phyloP scores from a whole-genome alignment of 2,113 vertebrate species.

The Corythornis cristatus region DNA sequence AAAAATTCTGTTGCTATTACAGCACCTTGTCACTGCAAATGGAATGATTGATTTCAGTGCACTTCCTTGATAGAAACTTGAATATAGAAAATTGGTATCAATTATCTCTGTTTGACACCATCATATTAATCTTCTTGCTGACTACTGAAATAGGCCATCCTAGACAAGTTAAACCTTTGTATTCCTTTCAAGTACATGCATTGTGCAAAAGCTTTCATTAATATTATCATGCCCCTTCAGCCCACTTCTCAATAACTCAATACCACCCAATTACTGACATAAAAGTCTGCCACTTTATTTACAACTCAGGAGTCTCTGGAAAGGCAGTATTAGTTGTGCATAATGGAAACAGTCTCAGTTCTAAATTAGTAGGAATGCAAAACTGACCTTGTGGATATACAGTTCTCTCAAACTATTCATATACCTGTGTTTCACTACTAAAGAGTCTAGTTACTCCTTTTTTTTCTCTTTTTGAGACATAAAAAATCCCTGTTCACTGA shows the following conservation, averaged over 20 bases:
- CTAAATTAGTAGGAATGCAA: constrained; percentile 39
- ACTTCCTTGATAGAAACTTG: constrained; percentile 54
- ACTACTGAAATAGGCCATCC: constrained; percentile 20
- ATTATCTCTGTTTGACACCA: constrained; percentile 66
- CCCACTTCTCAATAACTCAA: constrained; percentile 37
- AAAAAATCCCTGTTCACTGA: background rate
- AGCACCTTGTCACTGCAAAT: constrained; percentile 59
- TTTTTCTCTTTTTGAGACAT: background rate
- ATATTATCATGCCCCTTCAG: constrained; percentile 12
- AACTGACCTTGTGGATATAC: constrained; percentile 29
- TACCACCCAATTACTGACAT: constrained; percentile 54
- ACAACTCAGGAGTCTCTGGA: constrained; percentile 15
- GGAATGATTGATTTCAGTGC: constrained; percentile 66
- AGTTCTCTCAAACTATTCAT: background rate
- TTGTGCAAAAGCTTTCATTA: constrained; percentile 43
- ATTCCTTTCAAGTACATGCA: background rate
- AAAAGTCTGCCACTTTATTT: constrained; percentile 60
- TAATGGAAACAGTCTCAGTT: constrained; percentile 22
- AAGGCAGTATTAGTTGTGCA: constrained; percentile 3
- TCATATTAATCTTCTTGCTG: constrained; percentile 59
- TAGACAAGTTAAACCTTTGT: constrained; percentile 46
- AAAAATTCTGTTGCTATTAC: constrained; percentile 51
- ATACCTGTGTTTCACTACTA: background rate
- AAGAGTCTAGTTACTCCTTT: background rate
- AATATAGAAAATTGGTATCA: constrained; percentile 66